Evolutionary conservation across 2,797 vertebrate genomes (phyloP), one percentile per base, ranked within the genome.

Genomic region (Momotus momota): DNA sequence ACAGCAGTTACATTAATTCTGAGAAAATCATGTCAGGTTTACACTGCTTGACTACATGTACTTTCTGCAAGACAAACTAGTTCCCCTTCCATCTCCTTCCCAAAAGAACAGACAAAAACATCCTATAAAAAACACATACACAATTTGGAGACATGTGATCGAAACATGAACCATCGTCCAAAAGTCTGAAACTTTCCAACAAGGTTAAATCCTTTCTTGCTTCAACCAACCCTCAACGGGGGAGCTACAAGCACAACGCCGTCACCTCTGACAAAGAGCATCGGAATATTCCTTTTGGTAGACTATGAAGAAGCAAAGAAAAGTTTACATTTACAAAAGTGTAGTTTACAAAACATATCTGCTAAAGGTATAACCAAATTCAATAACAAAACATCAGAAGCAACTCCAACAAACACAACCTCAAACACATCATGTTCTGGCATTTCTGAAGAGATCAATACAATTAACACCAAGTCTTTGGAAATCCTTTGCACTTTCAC

Each of bases 241-340:
- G 99, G 99, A 51, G 99, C 99, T n/a, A 99, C 99, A 4, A 99
- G 98, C 61, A 99, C 99, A 14, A 99, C 99, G 4, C 99, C 99
- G 14, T 99, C 99, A 67, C 99, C 99, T 97, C 99, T 98, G 69
- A 99, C 99, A 91, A 99, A 99, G 93, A 99, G 98, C 99, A 99
- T 99, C 1, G 99, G 99, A 94, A 99, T 99, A 98, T 99, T 99
- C 95, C 99, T 98, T 98, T 99, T 99, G 57, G 99, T 99, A 9
- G 99, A 99, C 99, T 99, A 93, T 27, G 93, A 96, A 84, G 94
- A 94, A 74, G 51, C 90, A 96, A 92, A 96, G 57, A 79, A 78
- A 92, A 96, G 65, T 72, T 92, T 55, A 91, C 7, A 91, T 43
- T 96, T 89, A 92, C 71, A 64, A 88, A 86, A 75, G 18, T 3